A percentile compares a stretch with the other conserved stretches of the same genome.
These are phyloP conservation scores for Mantis religiosa DNA, from an alignment of 2,888 invertebrate genomes.

Conservation along the genomic window DNA sequence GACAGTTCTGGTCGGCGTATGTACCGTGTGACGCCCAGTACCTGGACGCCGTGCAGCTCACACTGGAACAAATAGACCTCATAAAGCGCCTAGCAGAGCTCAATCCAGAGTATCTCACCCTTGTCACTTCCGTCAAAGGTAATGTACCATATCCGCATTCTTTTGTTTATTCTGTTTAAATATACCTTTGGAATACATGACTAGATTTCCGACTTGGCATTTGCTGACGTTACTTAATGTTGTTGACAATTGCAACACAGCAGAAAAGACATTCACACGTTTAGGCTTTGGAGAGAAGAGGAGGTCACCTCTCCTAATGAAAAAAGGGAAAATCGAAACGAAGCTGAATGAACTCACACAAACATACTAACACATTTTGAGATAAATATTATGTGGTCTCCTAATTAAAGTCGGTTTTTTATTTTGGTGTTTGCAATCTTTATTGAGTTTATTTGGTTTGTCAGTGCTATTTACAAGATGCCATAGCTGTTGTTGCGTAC, in stretches of 20 bases:
- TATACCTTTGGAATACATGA: neutral
- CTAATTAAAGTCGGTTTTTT: too few species aligned
- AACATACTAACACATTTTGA: too few species aligned
- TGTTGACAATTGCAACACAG: neutral
- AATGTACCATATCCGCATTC: constrained; percentile 20
- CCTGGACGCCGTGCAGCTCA: constrained; percentile 78
- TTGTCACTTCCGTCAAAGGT: constrained; percentile 47
- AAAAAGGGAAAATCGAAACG: too few species aligned
- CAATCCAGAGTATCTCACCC: constrained; percentile 67
- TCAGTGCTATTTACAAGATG: too few species aligned
- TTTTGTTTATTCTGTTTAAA: neutral
- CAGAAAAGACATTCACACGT: too few species aligned
- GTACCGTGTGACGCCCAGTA: constrained; percentile 81
- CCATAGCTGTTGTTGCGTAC: too few species aligned
- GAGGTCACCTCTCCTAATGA: too few species aligned
- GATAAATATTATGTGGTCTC: too few species aligned
- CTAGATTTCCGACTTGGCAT: neutral
- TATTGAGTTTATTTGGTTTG: too few species aligned
- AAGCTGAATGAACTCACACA: too few species aligned
- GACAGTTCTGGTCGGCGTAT: constrained; percentile 76
- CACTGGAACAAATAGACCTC: constrained; percentile 82
- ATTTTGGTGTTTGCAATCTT: too few species aligned
- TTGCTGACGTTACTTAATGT: neutral
- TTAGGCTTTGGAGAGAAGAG: too few species aligned
- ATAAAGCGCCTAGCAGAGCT: constrained; percentile 70